Evolutionary conservation across 2,888 invertebrate species (phyloP).

Genomic region (Tenthredo distinguenda): DNA sequence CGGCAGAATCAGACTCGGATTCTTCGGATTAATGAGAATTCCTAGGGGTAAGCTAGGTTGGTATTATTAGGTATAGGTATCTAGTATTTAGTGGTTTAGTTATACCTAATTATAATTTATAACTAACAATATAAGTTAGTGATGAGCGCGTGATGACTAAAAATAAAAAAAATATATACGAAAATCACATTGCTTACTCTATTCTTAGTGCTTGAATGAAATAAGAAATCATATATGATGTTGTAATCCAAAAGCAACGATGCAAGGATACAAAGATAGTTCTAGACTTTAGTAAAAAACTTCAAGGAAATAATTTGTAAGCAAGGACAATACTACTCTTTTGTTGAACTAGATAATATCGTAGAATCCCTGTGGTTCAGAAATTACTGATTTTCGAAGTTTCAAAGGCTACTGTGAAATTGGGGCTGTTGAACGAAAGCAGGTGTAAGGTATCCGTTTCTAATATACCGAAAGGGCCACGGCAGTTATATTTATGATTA

Average conservation of each 20-base stretch:
- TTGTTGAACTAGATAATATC: slow-evolving; percentile 57
- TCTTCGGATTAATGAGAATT: slow-evolving; percentile 77
- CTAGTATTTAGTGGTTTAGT: neutral
- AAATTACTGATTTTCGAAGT: slow-evolving; percentile 14
- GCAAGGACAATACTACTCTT: slow-evolving; percentile 74
- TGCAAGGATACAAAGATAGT: slow-evolving; percentile 43
- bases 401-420: slow-evolving; percentile 24
- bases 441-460: neutral
- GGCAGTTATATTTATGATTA: neutral
- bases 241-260: slow-evolving; percentile 44
- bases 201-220: slow-evolving; percentile 48
- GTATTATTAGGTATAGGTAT: slow-evolving; percentile 30
- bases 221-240: slow-evolving; percentile 41
- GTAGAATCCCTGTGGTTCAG: slow-evolving; percentile 49
- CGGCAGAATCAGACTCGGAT: slow-evolving; percentile 81
- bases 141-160: slow-evolving; percentile 25
- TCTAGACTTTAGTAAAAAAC: slow-evolving; percentile 22
- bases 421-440: neutral
- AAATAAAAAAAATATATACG: neutral
- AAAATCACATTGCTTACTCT: slow-evolving; percentile 47
- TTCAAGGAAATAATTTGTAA: slow-evolving; percentile 66
- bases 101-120: slow-evolving; percentile 30
- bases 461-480: neutral
- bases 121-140: slow-evolving; percentile 20
- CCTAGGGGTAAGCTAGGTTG: slow-evolving; percentile 14